Conservation (phyloP, 2,113 vertebrate species). For the Clarias batrachus region DNA sequence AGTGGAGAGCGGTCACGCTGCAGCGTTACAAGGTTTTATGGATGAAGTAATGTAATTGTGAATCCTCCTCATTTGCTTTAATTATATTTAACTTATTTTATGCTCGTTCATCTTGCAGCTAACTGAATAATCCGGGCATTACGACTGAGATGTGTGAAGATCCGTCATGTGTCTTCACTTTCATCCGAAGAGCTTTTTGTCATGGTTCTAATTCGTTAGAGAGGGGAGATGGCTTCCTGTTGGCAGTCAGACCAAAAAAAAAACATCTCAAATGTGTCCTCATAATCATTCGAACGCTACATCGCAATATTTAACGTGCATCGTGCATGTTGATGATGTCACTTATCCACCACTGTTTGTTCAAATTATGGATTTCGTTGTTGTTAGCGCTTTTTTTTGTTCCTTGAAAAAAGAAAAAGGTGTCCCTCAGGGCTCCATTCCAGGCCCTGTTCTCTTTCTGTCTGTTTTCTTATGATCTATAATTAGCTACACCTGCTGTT, state of each 20-base stretch:
- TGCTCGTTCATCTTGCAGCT: conserved; percentile 36
- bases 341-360: neutral
- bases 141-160: conserved; percentile 40
- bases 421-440: neutral
- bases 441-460: neutral
- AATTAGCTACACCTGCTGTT: neutral
- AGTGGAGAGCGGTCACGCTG: neutral
- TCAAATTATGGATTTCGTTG: no score
- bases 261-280: neutral
- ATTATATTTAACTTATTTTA: conserved; percentile 48
- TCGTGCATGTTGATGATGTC: neutral
- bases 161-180: conserved; percentile 39
- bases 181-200: conserved; percentile 15
- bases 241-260: neutral
- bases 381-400: no score
- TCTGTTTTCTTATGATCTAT: neutral
- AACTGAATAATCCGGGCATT: conserved; percentile 44
- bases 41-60: conserved; percentile 39
- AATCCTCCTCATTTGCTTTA: conserved; percentile 43
- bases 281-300: neutral
- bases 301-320: no score
- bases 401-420: neutral
- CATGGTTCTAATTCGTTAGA: conserved; percentile 33
- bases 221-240: conserved; percentile 35
- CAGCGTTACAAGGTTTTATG: conserved; percentile 45